Percentiles rank a stretch among this genome's conserved stretches.
Conservation (phyloP, 2,797 vertebrate species). For the Siniperca scherzeri region DNA sequence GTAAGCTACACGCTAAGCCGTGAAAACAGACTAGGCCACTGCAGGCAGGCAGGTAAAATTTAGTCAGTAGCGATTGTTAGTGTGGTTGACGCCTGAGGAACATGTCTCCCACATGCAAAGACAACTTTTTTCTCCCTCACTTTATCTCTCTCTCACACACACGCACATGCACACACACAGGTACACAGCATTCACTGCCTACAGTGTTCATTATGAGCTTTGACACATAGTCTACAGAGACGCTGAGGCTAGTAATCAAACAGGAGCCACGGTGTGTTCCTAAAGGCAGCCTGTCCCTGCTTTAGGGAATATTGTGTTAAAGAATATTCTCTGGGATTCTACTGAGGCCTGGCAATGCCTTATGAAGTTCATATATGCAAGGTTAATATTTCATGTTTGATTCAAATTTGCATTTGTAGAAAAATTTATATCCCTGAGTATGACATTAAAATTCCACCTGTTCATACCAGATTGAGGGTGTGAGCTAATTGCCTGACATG, state of each 20-base stretch:
- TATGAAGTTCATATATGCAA: background rate
- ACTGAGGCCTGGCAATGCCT: background rate
- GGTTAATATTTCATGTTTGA: constrained; percentile 22
- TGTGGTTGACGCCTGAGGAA: constrained; percentile 24
- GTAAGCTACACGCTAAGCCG: constrained; percentile 8
- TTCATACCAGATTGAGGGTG: background rate
- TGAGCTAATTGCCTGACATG: background rate
- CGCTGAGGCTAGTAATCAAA: constrained; percentile 62
- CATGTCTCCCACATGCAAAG: constrained; percentile 26
- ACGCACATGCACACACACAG: constrained; percentile 15
- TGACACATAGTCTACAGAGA: constrained; percentile 62
- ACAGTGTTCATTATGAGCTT: constrained; percentile 70
- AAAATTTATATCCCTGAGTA: background rate
- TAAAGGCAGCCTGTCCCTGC: constrained; percentile 37
- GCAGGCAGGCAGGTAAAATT: constrained; percentile 45
- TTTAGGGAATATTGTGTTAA: constrained; percentile 28
- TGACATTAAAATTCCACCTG: background rate
- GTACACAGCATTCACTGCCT: constrained; percentile 40
- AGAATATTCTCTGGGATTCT: constrained; percentile 9
- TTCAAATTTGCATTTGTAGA: constrained; percentile 10
- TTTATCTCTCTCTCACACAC: background rate
- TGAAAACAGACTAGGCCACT: constrained; percentile 29
- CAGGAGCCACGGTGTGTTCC: constrained; percentile 42
- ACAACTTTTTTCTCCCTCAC: background rate
- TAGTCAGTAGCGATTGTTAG: constrained; percentile 10